Conservation (phyloP, 2,113 vertebrate species). For the Spermophilus dauricus region DNA sequence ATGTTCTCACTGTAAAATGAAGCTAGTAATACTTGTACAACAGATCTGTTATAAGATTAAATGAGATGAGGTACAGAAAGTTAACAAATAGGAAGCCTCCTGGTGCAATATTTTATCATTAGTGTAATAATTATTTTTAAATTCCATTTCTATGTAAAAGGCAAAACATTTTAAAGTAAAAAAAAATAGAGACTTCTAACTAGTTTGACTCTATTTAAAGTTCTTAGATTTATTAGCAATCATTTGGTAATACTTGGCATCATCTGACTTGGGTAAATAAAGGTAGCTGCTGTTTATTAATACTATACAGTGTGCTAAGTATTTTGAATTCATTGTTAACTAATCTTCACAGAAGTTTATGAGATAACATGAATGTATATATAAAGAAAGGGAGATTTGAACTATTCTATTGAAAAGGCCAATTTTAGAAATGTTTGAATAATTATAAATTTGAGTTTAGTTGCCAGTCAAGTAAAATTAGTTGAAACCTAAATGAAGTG, state of each 20-base stretch:
- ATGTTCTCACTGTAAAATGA: neutral
- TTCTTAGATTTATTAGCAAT: neutral
- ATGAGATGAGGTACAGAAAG: neutral
- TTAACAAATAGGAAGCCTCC: neutral
- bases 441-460: neutral
- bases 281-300: neutral
- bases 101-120: neutral
- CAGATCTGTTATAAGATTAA: neutral
- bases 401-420: neutral
- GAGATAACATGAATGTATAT: neutral
- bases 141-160: neutral
- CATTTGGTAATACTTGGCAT: neutral
- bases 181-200: neutral
- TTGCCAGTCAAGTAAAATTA: neutral
- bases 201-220: neutral
- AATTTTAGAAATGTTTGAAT: neutral
- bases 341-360: neutral
- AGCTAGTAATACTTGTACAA: neutral
- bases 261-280: neutral
- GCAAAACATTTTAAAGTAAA: neutral
- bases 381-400: neutral
- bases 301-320: rapidly evolving
- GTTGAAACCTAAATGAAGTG: neutral
- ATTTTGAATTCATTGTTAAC: neutral
- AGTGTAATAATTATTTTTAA: neutral